Percentiles rank a stretch among this genome's conserved stretches.
These are phyloP conservation scores for Caenorhabditis uteleia DNA, from an alignment of 2,888 invertebrate species.

Conservation along the genomic window DNA sequence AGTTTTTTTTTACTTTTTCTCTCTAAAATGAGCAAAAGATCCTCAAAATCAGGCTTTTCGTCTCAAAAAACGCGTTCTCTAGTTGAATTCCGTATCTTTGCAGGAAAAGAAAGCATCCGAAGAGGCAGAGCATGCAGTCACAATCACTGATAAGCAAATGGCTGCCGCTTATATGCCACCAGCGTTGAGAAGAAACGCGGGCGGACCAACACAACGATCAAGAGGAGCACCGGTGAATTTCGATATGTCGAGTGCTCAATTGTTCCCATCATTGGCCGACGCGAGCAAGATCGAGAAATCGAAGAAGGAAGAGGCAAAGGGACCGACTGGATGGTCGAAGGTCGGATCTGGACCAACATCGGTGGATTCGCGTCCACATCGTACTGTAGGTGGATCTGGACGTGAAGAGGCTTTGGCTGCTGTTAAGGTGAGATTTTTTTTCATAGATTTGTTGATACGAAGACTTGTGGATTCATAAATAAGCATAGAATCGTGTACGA, in stretches of 20 bases:
- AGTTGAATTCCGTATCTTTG: background rate
- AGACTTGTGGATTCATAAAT: background rate
- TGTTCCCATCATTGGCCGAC: conserved; percentile 63
- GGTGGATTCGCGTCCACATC: conserved; percentile 7
- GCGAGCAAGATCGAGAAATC: conserved; percentile 61
- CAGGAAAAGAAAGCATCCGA: conserved; percentile 30
- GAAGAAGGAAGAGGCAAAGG: conserved; percentile 54
- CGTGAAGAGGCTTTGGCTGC: conserved; percentile 43
- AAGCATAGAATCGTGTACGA: too few species aligned
- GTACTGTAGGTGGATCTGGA: conserved; percentile 24
- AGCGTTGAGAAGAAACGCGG: background rate
- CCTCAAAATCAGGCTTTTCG: background rate
- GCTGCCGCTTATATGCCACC: conserved; percentile 37
- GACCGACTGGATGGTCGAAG: conserved; percentile 40
- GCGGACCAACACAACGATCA: conserved; percentile 1
- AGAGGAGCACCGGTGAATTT: conserved; percentile 26
- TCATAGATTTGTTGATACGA: too few species aligned
- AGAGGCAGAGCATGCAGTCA: conserved; percentile 29
- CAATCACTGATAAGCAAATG: conserved; percentile 36
- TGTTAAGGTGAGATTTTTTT: conserved; percentile 35
- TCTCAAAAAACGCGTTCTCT: background rate
- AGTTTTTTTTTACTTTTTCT: too few species aligned
- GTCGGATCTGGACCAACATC: conserved; percentile 13
- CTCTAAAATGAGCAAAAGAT: background rate
- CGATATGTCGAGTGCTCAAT: conserved; percentile 44